Base-by-base conservation (phyloP, 1,140 invertebrate species). In the Drosophila novamexicana region DNA sequence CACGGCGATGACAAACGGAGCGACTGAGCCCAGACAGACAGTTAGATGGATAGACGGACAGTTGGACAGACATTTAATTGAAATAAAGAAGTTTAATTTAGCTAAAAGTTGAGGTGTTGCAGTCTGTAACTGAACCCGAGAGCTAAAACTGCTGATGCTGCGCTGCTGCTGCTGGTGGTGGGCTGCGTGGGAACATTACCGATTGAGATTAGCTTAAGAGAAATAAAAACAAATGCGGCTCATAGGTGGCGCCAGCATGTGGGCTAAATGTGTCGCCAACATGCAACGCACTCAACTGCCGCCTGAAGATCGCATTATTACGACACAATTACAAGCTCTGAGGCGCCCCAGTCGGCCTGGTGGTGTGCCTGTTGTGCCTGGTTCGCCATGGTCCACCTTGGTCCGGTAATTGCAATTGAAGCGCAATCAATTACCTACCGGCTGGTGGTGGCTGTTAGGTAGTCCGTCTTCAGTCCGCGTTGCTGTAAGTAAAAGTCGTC, bases 391-490 rank as follows among this genome's bases (percentile, higher is more conserved):
- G 54, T 47, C 59, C 57, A 57, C 65, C 64, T 47, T 52, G 52
- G 52, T 56, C 45, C 65, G 77, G 88, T 91, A 91, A 91, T 91
- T 91, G 88, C 88, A 91, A 91, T 91, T 91, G 88, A 91, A 91
- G 88, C 78, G 88, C 88, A 91, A 91, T 91, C 88, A 91, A 91
- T 91, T 91, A 91, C 88, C 81, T 76, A 81, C 77, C 88, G 83
- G 77, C 85, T 85, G 83, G 73, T 82, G 70, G 69, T 54, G 68
- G 67, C 72, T 40, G 44, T 42, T 44, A 37, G 75, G 61, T 42
- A 45, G 69, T 70, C 49, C 49, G 44, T 69, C 45, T 45, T 18
- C 32, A 9, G 57, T 39, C 22, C 9, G 47, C 37, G 45, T 40
- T 39, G 64, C 53, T 37, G 56, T 49, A 68, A 79, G 77, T 77